phyloP scores from a whole-genome alignment of 2,888 invertebrate genomes.

The Spilarctia lutea region DNA sequence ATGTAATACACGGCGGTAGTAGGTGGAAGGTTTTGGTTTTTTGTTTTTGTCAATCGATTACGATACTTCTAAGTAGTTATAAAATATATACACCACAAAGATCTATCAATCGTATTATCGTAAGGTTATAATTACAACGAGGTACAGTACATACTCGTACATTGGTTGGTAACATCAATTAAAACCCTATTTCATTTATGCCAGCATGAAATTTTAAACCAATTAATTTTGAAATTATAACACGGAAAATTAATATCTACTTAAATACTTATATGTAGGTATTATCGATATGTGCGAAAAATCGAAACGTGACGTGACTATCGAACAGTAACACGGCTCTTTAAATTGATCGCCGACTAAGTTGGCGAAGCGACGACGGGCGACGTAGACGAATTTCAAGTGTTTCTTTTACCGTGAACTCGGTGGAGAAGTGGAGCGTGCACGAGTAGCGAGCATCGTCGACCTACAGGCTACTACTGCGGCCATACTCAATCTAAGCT shows the following conservation, averaged over 20 bases:
- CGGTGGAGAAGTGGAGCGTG: constrained; percentile 72
- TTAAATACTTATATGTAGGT: neutral
- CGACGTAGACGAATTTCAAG: constrained; percentile 79
- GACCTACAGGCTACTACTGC: constrained; percentile 38
- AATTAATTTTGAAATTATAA: constrained; percentile 2
- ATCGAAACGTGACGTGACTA: constrained; percentile 67
- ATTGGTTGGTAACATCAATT: neutral
- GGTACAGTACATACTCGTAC: neutral
- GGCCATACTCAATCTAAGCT: constrained; percentile 29
- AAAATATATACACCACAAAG: neutral
- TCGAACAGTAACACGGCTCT: constrained; percentile 54
- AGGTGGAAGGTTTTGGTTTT: too few relatives aligned
- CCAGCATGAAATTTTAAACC: neutral
- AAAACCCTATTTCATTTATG: neutral
- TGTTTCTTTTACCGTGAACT: constrained; percentile 72
- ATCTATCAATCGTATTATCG: neutral
- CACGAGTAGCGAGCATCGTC: constrained; percentile 64
- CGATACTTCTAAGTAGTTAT: too few relatives aligned
- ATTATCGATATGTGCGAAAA: constrained; percentile 34
- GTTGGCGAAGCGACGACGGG: constrained; percentile 66
- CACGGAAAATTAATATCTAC: neutral
- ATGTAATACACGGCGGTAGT: too few relatives aligned
- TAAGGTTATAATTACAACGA: neutral
- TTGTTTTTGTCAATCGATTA: too few relatives aligned
- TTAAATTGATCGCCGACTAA: constrained; percentile 66